phyloP scores from a whole-genome alignment of 2,113 vertebrate species.

The Dascyllus trimaculatus region DNA sequence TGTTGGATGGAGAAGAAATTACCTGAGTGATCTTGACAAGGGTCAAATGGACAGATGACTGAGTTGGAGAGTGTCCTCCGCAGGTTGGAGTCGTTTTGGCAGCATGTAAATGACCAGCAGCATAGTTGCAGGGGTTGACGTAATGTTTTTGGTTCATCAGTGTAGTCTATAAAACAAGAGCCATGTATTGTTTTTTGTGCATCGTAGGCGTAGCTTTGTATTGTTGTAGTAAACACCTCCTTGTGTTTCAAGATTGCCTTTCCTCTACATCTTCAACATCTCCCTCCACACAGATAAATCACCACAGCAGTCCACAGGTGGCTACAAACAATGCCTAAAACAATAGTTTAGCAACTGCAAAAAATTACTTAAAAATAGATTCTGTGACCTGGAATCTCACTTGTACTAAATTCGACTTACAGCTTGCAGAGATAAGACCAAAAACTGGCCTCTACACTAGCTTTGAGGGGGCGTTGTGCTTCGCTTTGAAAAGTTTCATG shows the following conservation, averaged over 20 bases:
- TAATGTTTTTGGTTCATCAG: too few relatives aligned
- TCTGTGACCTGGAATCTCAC: neutral
- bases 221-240: neutral
- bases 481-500: slow-evolving; percentile 46
- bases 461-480: slow-evolving; percentile 14
- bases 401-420: slow-evolving; percentile 8
- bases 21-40: too few relatives aligned
- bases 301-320: neutral
- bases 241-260: neutral
- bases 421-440: slow-evolving; percentile 21
- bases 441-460: slow-evolving; percentile 13
- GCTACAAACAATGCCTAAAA: neutral
- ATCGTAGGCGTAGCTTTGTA: neutral
- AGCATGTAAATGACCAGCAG: too few relatives aligned
- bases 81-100: too few relatives aligned
- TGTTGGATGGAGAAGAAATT: too few relatives aligned
- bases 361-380: slow-evolving; percentile 14
- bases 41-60: too few relatives aligned
- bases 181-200: too few relatives aligned
- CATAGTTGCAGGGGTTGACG: too few relatives aligned
- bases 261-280: neutral
- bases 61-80: too few relatives aligned
- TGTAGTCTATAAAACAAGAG: too few relatives aligned
- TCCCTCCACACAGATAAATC: neutral
- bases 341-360: neutral